Evolutionary conservation across 2,797 vertebrate genomes (phyloP).

Genomic region (Amphiprion clarkii): DNA sequence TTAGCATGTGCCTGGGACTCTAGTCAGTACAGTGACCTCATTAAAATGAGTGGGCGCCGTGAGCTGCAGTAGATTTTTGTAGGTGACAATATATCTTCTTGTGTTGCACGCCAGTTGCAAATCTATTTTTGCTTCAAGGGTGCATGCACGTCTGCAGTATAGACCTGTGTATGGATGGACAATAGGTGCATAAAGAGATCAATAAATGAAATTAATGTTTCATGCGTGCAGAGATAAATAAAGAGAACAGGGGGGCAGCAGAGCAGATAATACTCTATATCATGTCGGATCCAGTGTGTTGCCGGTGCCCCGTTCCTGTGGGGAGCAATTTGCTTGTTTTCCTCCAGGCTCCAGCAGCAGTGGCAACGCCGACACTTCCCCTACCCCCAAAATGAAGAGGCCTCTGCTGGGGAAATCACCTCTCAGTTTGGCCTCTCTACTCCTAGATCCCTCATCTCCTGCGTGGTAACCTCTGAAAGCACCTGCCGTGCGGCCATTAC

Average conservation of each 20-base stretch:
- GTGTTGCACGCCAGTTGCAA: neutral
- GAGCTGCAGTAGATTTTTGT: conserved; percentile 43
- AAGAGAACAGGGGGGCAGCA: conserved; percentile 22
- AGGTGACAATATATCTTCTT: conserved; percentile 34
- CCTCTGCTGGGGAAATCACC: conserved; percentile 81
- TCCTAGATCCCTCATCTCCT: conserved; percentile 83
- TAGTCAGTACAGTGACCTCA: conserved; percentile 55
- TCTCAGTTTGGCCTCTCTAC: conserved; percentile 76
- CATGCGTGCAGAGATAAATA: conserved; percentile 19
- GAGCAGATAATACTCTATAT: conserved; percentile 42
- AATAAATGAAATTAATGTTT: conserved; percentile 38
- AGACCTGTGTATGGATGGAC: neutral
- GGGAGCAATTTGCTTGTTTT: conserved; percentile 79
- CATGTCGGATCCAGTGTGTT: conserved; percentile 62
- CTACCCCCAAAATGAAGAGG: conserved; percentile 74
- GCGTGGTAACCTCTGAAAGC: conserved; percentile 79
- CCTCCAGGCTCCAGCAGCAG: conserved; percentile 62
- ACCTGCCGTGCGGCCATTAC: conserved; percentile 80
- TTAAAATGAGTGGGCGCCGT: conserved; percentile 45
- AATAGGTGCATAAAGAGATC: conserved; percentile 22
- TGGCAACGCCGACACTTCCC: conserved; percentile 50
- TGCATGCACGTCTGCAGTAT: conserved; percentile 1
- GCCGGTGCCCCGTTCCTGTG: conserved; percentile 53
- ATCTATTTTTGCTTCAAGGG: conserved; percentile 24
- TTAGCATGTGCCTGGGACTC: conserved; percentile 49